Evolutionary conservation across 2,113 vertebrate species (phyloP).

Genomic region (Neotoma lepida): DNA sequence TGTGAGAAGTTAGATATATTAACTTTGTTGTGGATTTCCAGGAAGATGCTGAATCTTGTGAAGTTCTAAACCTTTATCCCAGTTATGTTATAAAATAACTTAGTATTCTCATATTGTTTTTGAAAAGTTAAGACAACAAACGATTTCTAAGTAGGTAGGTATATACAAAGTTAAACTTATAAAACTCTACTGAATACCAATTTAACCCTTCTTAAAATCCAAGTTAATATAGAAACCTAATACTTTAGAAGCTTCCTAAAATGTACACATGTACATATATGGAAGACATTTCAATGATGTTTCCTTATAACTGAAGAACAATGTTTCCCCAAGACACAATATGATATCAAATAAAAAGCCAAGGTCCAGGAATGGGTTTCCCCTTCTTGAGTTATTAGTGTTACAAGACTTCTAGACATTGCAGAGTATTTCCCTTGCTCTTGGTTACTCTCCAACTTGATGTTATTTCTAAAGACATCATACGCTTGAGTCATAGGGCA

Average conservation of each 20-base stretch:
- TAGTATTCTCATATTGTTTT: slow-evolving; percentile 19
- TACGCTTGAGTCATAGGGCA: background rate
- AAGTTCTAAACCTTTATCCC: background rate
- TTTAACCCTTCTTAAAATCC: slow-evolving; percentile 12
- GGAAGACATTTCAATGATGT: background rate
- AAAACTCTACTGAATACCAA: background rate
- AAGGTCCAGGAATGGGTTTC: background rate
- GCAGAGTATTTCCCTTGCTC: background rate
- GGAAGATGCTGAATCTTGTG: background rate
- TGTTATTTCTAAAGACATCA: background rate
- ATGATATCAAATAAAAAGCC: background rate
- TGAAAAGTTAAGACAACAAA: background rate
- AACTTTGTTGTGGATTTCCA: background rate
- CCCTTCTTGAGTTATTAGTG: background rate
- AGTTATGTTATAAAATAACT: background rate
- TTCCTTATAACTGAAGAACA: background rate
- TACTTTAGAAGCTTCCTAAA: background rate
- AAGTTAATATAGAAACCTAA: background rate
- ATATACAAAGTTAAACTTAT: background rate
- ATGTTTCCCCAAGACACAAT: no score
- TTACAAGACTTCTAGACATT: background rate
- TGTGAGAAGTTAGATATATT: background rate
- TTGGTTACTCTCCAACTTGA: background rate
- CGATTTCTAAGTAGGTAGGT: background rate
- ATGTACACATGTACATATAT: background rate